These are phyloP conservation scores for Drosophila paramelanica DNA, from an alignment of 2,888 invertebrate genomes.

Conservation along the genomic window DNA sequence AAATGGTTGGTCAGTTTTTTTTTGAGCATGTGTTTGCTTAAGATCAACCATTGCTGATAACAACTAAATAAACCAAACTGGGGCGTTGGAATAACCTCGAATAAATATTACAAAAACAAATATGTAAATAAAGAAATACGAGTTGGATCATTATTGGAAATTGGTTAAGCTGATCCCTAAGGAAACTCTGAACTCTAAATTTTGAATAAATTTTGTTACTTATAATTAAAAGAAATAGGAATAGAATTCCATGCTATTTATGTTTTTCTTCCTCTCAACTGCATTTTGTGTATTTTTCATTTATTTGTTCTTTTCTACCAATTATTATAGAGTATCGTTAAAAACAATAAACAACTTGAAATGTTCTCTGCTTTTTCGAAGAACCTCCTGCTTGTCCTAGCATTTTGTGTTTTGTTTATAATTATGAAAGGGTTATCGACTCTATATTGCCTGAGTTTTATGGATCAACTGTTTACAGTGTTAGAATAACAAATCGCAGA, in stretches of 20 bases:
- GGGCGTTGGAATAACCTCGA: slow-evolving; percentile 27
- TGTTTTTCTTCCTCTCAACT: too few species aligned
- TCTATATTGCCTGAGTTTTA: slow-evolving; percentile 20
- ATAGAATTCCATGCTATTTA: too few species aligned
- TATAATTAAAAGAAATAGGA: too few species aligned
- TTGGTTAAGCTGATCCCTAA: not conserved
- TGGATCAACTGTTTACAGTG: slow-evolving; percentile 33
- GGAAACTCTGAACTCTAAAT: too few species aligned
- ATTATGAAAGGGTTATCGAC: slow-evolving; percentile 50
- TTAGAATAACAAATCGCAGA: slow-evolving; percentile 44
- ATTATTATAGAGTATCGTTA: too few species aligned
- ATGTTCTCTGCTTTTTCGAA: not conserved
- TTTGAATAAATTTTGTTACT: too few species aligned
- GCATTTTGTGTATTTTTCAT: too few species aligned
- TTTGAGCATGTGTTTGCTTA: slow-evolving; percentile 42
- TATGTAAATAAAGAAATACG: not conserved
- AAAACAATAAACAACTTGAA: too few species aligned
- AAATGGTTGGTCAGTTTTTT: slow-evolving; percentile 41
- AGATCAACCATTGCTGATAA: slow-evolving; percentile 38
- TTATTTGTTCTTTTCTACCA: too few species aligned
- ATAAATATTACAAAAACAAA: not conserved
- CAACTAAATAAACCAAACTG: slow-evolving; percentile 18
- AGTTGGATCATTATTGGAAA: not conserved
- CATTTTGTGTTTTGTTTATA: slow-evolving; percentile 17
- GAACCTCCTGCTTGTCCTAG: not conserved